Percentiles rank a stretch among this genome's conserved stretches.
phyloP scores from a whole-genome alignment of 53 echinoderm and acorn worm species.

The Glandiceps talaboti region DNA sequence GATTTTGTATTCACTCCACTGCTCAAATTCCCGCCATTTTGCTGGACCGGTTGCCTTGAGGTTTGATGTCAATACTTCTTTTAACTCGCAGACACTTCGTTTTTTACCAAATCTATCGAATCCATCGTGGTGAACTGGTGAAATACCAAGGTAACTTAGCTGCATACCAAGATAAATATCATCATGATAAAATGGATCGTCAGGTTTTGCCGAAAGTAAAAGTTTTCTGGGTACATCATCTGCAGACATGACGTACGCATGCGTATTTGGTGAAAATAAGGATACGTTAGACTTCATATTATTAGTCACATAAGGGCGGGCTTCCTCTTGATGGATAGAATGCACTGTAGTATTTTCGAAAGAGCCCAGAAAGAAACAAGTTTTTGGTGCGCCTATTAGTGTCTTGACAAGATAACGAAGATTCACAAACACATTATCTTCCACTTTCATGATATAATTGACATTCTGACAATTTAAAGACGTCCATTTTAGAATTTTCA shows the following conservation, averaged over 20 bases:
- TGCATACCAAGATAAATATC: not conserved
- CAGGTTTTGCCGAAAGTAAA: not conserved
- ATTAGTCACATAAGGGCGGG: too few relatives aligned
- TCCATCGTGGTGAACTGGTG: not conserved
- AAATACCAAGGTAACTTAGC: not conserved
- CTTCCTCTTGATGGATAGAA: too few relatives aligned
- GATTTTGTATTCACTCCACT: not conserved
- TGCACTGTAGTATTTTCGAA: not conserved
- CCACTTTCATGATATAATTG: not conserved
- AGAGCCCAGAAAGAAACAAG: not conserved
- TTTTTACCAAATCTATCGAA: not conserved
- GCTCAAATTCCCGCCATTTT: not conserved
- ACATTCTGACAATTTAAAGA: too few relatives aligned
- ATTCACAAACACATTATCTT: not conserved
- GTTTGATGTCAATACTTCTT: not conserved
- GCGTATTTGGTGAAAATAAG: too few relatives aligned
- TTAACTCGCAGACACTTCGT: not conserved
- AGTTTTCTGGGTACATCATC: too few relatives aligned
- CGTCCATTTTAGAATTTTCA: not conserved
- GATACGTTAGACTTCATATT: too few relatives aligned
- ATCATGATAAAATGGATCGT: not conserved
- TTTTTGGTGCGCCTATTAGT: not conserved
- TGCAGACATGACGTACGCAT: not conserved
- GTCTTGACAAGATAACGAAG: not conserved
- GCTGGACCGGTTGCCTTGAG: not conserved